phyloP scores from a whole-genome alignment of 2,888 invertebrate genomes.

The Harpalus rubripes region DNA sequence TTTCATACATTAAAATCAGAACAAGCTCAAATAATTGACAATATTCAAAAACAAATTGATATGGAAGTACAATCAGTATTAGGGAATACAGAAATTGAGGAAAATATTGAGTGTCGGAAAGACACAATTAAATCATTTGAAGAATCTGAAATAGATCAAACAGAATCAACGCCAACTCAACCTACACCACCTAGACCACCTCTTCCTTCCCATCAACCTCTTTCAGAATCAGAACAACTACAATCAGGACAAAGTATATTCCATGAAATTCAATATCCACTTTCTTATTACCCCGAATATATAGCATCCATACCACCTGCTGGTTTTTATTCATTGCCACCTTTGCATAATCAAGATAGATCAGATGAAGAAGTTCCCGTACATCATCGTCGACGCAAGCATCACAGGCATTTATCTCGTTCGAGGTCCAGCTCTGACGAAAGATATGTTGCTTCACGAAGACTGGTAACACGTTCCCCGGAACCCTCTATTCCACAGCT shows the following conservation, averaged over 20 bases:
- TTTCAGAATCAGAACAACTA: slow-evolving; percentile 44
- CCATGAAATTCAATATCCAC: slow-evolving; percentile 72
- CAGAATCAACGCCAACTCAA: slow-evolving; percentile 55
- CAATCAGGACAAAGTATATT: slow-evolving; percentile 29
- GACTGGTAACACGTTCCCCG: slow-evolving; percentile 74
- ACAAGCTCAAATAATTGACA: slow-evolving; percentile 56
- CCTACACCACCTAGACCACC: slow-evolving; percentile 74
- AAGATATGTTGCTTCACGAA: slow-evolving; percentile 66
- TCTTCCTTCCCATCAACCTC: slow-evolving; percentile 73
- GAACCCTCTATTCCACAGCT: slow-evolving; percentile 86
- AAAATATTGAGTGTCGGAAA: neutral
- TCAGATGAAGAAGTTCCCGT: slow-evolving; percentile 75
- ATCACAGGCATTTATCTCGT: slow-evolving; percentile 73
- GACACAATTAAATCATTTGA: slow-evolving; percentile 32
- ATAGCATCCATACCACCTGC: slow-evolving; percentile 76
- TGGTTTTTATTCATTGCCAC: slow-evolving; percentile 75
- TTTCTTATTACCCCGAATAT: slow-evolving; percentile 70
- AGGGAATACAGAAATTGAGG: slow-evolving; percentile 58
- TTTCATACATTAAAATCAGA: slow-evolving; percentile 52
- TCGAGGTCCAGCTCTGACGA: slow-evolving; percentile 71
- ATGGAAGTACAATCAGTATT: slow-evolving; percentile 55
- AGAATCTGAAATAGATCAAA: slow-evolving; percentile 42
- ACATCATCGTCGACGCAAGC: slow-evolving; percentile 79
- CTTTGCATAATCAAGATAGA: slow-evolving; percentile 74
- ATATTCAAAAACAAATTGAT: slow-evolving; percentile 52